A percentile compares a stretch with the other conserved stretches of the same genome.
Evolutionary conservation across 2,888 invertebrate species (phyloP).

Genomic region (Hypolimnas misippus): DNA sequence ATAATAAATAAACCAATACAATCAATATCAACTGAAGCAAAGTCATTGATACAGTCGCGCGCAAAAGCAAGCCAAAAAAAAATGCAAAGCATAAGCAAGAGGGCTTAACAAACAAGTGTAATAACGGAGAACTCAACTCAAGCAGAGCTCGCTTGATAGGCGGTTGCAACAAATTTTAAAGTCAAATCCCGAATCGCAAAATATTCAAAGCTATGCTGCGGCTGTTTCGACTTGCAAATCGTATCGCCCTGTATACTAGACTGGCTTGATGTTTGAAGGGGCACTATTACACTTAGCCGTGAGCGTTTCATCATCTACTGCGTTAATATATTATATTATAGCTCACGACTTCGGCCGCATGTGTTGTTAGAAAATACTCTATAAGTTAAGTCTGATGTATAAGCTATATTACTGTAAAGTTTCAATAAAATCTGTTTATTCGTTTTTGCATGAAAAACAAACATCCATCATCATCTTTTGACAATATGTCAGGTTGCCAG

Average conservation of each 20-base stretch:
- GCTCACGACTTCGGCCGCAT: too few relatives aligned
- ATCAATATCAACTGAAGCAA: background rate
- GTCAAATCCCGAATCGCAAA: constrained; percentile 74
- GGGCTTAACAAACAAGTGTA: constrained; percentile 42
- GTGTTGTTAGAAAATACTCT: too few relatives aligned
- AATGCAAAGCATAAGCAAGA: constrained; percentile 25
- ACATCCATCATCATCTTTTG: too few relatives aligned
- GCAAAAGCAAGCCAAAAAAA: constrained; percentile 10
- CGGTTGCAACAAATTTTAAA: constrained; percentile 74
- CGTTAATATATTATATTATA: too few relatives aligned
- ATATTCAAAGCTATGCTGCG: constrained; percentile 71
- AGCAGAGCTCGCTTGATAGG: constrained; percentile 58
- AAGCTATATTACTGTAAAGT: too few relatives aligned
- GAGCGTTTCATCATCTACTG: too few relatives aligned
- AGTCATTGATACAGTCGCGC: constrained; percentile 11
- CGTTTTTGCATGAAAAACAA: too few relatives aligned
- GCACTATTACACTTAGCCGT: constrained; percentile 13
- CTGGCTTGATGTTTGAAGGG: constrained; percentile 27
- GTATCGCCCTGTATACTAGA: constrained; percentile 43
- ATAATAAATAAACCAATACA: background rate
- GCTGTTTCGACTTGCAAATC: constrained; percentile 73
- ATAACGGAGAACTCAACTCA: constrained; percentile 51
- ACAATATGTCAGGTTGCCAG: too few relatives aligned
- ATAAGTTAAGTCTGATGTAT: too few relatives aligned
- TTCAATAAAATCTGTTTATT: too few relatives aligned